Evolutionary conservation across 2,888 invertebrate genomes (phyloP), one percentile per base, ranked within the genome.

Genomic region (Abrostola triplasia): DNA sequence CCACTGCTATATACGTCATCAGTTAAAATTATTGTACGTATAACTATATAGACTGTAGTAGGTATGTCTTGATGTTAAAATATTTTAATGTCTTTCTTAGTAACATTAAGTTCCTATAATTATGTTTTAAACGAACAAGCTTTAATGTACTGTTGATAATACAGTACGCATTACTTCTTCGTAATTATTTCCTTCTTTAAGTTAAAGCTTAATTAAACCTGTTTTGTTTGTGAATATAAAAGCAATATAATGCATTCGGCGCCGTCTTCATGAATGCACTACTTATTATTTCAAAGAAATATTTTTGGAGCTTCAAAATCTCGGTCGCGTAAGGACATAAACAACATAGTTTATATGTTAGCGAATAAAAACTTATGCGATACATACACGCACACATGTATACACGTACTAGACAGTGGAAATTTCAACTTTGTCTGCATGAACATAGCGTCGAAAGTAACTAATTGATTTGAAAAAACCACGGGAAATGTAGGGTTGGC

Each of bases 271-370:
- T 24, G 54, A 47, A 61, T 66, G 77, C 59, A 68, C 74, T 74
- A 77, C 77, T 67, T 79, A 74, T 56, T 53, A 60, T 67, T 79
- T 77, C 75, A 80, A 70, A 72, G 78, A 80, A 77, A 67, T 63
- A 72, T 70, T 77, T 81, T 71, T 55, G 74, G 67, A 60, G 72
- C 72, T 70, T 70, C 76, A 62, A 74, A 79, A 88, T 86, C 73
- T 85, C 85, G 87, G 86, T 83, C 88, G 85, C 68, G 69, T 73
- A 82, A 85, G 83, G 85, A 88, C 85, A 83, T 84, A 84, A 83
- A 84, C 83, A 85, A 80, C 77, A 65, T 78, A 70, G 70, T 77
- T 75, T 71, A 77, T 76, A 67, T 65, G 77, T 76, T 73, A 66
- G 73, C 75, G 57, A 76, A 78, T 70, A 71, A 76, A 73, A 70